Evolutionary conservation across 2,797 vertebrate species (phyloP).

Genomic region (Rhinophrynus dorsalis): DNA sequence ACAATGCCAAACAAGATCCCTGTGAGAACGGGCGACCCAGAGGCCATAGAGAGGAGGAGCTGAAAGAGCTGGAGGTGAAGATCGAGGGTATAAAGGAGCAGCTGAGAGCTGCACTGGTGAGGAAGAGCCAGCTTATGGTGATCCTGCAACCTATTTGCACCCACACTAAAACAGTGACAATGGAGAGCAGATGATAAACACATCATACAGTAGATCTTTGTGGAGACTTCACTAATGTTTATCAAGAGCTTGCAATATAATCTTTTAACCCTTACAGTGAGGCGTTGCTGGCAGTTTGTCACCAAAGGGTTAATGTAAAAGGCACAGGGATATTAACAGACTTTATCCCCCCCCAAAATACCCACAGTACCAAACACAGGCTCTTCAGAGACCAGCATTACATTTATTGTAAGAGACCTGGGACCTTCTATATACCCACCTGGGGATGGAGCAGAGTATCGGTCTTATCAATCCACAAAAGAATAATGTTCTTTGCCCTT

Average conservation of each 20-base stretch:
- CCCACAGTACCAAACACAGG: no score
- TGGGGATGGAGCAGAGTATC: no score
- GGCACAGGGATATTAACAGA: not conserved
- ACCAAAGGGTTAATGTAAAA: slow-evolving; percentile 5
- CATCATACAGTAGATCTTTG: no score
- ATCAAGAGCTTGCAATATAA: slow-evolving; percentile 6
- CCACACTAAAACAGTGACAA: slow-evolving; percentile 18
- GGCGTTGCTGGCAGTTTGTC: slow-evolving; percentile 10
- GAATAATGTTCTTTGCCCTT: no score
- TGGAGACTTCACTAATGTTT: not conserved
- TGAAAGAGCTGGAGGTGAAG: slow-evolving; percentile 75
- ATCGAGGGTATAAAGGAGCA: slow-evolving; percentile 76
- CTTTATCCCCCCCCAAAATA: no score
- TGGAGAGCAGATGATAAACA: slow-evolving; percentile 22
- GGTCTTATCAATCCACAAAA: no score
- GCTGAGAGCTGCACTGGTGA: slow-evolving; percentile 71
- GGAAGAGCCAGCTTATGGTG: slow-evolving; percentile 78
- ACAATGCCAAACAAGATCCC: slow-evolving; percentile 39
- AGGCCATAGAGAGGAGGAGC: slow-evolving; percentile 71
- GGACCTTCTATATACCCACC: no score
- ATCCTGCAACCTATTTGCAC: slow-evolving; percentile 53
- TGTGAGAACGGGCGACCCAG: slow-evolving; percentile 41
- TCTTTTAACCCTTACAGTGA: slow-evolving; percentile 10
- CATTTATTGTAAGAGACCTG: no score
- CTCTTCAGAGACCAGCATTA: no score